These are phyloP conservation scores for Hyperopisus bebe DNA, from an alignment of 2,113 vertebrate species.

Conservation along the genomic window DNA sequence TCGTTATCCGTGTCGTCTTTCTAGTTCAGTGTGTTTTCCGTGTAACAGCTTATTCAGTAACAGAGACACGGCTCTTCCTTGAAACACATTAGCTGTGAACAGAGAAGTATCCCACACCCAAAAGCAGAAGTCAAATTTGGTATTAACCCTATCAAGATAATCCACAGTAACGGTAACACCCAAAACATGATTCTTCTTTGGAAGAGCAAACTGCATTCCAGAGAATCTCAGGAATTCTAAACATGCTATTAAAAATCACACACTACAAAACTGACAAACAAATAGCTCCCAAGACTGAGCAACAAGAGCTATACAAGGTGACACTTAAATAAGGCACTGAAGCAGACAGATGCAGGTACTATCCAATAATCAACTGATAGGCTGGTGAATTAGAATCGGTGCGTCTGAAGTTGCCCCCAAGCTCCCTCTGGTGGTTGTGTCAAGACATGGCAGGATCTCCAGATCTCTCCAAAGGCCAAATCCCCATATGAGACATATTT, in stretches of 20 bases:
- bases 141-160: background rate
- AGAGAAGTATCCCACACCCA: background rate
- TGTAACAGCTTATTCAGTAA: background rate
- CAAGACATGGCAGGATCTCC: background rate
- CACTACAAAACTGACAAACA: background rate
- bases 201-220: background rate
- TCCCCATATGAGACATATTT: background rate
- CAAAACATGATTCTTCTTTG: background rate
- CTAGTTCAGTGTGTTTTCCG: background rate
- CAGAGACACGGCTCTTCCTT: background rate
- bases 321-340: background rate
- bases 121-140: background rate
- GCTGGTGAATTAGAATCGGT: background rate
- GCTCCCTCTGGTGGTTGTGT: background rate
- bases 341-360: background rate
- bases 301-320: background rate
- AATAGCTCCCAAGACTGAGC: background rate
- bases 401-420: background rate
- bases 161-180: background rate
- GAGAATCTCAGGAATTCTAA: background rate
- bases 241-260: background rate
- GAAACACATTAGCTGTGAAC: background rate
- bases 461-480: background rate
- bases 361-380: background rate
- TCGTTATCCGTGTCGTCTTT: background rate